These are phyloP conservation scores for Dryobotodes eremita DNA, from an alignment of 2,888 invertebrate species.

Conservation along the genomic window DNA sequence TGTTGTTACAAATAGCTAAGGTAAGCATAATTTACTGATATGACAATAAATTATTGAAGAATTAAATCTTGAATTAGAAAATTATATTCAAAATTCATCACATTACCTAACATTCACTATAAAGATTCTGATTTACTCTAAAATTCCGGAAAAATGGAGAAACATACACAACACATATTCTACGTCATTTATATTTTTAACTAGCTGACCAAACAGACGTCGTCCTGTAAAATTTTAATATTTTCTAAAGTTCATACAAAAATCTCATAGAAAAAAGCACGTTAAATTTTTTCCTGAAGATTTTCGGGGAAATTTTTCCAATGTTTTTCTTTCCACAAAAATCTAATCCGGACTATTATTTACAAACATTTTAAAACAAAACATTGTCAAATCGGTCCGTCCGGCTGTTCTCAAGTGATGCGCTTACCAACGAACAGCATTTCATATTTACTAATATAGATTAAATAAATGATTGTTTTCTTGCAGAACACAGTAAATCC, in stretches of 20 bases:
- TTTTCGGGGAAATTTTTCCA: neutral
- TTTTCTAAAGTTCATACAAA: neutral
- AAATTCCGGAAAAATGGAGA: neutral
- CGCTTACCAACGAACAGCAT: neutral
- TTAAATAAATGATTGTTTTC: slow-evolving; percentile 64
- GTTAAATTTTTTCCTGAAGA: neutral
- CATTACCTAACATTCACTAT: neutral
- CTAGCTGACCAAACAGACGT: neutral
- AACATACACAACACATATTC: slow-evolving; percentile 3
- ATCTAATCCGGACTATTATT: neutral
- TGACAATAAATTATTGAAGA: neutral
- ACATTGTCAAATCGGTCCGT: neutral
- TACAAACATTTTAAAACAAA: neutral
- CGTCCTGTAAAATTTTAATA: neutral
- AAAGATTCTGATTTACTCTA: neutral
- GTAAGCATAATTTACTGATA: slow-evolving; percentile 85
- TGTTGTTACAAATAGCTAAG: slow-evolving; percentile 99
- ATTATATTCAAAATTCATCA: neutral
- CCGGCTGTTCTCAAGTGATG: neutral
- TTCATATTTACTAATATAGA: neutral
- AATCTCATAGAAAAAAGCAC: neutral
- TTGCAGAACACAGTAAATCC: slow-evolving; percentile 97
- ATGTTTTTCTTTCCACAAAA: neutral
- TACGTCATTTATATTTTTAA: slow-evolving; percentile 13
- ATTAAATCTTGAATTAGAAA: too few relatives aligned